These are phyloP conservation scores for Triplophysa tibetana DNA, from an alignment of 2,113 vertebrate species.

Conservation along the genomic window DNA sequence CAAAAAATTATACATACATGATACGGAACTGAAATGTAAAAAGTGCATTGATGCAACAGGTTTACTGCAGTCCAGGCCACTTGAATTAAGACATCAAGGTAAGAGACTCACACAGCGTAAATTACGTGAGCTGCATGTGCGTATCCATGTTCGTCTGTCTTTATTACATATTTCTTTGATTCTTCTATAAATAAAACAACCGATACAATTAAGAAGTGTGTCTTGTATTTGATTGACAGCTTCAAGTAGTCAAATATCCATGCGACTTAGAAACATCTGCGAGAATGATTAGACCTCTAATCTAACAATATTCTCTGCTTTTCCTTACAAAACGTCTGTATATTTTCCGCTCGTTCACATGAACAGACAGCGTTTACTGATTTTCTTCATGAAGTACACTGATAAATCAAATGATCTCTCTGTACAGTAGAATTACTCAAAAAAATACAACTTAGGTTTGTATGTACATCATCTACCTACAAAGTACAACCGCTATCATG, in stretches of 20 bases:
- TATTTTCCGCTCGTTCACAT: slow-evolving; percentile 73
- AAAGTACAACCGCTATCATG: slow-evolving; percentile 94
- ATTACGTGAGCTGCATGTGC: slow-evolving; percentile 74
- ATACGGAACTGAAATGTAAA: background rate
- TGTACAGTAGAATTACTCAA: slow-evolving; percentile 87
- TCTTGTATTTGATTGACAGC: slow-evolving; percentile 76
- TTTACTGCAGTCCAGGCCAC: slow-evolving; percentile 61
- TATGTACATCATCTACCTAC: slow-evolving; percentile 91
- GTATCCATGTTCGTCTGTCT: slow-evolving; percentile 77
- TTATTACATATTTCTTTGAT: slow-evolving; percentile 76
- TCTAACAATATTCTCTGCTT: slow-evolving; percentile 89
- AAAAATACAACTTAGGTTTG: slow-evolving; percentile 82
- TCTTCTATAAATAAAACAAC: slow-evolving; percentile 75
- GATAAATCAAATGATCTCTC: slow-evolving; percentile 79
- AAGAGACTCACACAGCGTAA: slow-evolving; percentile 76
- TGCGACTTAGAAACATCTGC: slow-evolving; percentile 96
- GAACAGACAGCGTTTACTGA: slow-evolving; percentile 70
- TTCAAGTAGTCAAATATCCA: slow-evolving; percentile 90
- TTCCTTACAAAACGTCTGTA: slow-evolving; percentile 84
- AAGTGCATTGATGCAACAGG: slow-evolving; percentile 61
- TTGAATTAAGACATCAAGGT: slow-evolving; percentile 72
- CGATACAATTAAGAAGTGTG: slow-evolving; percentile 80
- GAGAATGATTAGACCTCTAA: slow-evolving; percentile 87
- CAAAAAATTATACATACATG: background rate
- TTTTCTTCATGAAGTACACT: slow-evolving; percentile 73